Conservation (phyloP, 2,797 vertebrate species). For the Rhinophrynus dorsalis region DNA sequence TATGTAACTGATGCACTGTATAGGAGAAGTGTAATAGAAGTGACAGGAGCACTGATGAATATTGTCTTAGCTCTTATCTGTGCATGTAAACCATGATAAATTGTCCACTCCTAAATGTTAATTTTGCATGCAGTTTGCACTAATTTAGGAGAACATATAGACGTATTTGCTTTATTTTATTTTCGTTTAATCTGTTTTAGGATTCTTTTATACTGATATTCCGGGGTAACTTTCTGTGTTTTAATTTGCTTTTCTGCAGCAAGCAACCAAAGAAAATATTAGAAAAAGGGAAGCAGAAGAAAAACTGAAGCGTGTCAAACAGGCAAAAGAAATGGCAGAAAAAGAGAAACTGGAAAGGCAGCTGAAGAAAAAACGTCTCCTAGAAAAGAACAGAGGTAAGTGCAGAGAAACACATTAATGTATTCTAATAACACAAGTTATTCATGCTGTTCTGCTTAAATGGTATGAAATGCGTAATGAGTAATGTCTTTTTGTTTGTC, state of each 20-base stretch:
- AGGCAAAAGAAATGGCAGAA: conserved; percentile 91
- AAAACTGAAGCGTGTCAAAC: conserved; percentile 84
- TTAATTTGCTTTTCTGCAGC: conserved; percentile 68
- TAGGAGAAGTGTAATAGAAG: background rate
- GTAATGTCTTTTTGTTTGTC: background rate
- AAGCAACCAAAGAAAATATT: conserved; percentile 89
- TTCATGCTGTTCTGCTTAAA: too few relatives aligned
- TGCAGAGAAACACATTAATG: conserved; percentile 7
- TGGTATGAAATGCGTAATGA: background rate
- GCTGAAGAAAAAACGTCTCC: conserved; percentile 84
- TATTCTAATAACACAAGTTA: background rate
- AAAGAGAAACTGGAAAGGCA: conserved; percentile 87
- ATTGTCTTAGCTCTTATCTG: background rate
- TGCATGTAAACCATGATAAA: too few relatives aligned
- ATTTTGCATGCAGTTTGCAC: too few relatives aligned
- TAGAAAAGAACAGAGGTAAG: conserved; percentile 91
- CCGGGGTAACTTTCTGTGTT: background rate
- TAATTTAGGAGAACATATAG: too few relatives aligned
- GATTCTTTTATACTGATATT: too few relatives aligned
- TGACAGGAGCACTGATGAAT: background rate
- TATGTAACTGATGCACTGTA: background rate
- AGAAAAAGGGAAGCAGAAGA: conserved; percentile 85
- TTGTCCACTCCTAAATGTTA: too few relatives aligned
- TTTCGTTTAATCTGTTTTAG: too few relatives aligned
- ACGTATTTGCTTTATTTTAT: too few relatives aligned